phyloP scores from a whole-genome alignment of 1,140 invertebrate genomes.

The Dendroctonus ponderosae region DNA sequence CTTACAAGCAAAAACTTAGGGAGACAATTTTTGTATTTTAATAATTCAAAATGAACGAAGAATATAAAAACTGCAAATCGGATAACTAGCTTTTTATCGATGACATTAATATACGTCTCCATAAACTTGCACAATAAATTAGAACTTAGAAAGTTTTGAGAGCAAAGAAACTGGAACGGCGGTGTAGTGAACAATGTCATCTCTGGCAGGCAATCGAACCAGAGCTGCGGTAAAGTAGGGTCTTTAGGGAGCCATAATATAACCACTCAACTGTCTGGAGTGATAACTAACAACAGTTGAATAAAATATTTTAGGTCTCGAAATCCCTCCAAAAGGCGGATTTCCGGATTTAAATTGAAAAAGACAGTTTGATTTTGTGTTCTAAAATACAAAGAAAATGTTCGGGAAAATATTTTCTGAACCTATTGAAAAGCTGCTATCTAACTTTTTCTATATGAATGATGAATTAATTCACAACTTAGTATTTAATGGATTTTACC shows the following conservation, averaged over 20 bases:
- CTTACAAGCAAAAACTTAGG: no score
- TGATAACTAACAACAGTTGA: conserved; percentile 37
- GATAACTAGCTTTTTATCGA: conserved; percentile 17
- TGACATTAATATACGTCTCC: conserved; percentile 19
- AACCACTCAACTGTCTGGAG: conserved; percentile 32
- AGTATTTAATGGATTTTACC: no score
- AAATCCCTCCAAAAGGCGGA: conserved; percentile 25
- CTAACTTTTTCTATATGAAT: no score
- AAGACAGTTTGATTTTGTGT: conserved; percentile 27
- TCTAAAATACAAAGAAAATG: conserved; percentile 4
- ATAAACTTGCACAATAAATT: conserved; percentile 31
- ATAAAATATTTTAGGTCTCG: conserved; percentile 35
- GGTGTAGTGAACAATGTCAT: conserved; percentile 30
- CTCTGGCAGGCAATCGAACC: conserved; percentile 34
- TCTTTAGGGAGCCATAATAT: conserved; percentile 35
- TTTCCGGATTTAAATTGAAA: conserved; percentile 37
- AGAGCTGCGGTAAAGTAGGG: conserved; percentile 30
- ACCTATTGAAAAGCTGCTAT: no score
- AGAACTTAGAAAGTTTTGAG: conserved; percentile 21
- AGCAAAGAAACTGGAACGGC: conserved; percentile 22
- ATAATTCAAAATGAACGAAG: no score
- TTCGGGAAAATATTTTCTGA: neutral
- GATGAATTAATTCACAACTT: no score
- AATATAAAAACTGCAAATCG: no score
- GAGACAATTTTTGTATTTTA: no score